Evolutionary conservation across 2,797 vertebrate species (phyloP).

Genomic region (Apogon hyalosoma): DNA sequence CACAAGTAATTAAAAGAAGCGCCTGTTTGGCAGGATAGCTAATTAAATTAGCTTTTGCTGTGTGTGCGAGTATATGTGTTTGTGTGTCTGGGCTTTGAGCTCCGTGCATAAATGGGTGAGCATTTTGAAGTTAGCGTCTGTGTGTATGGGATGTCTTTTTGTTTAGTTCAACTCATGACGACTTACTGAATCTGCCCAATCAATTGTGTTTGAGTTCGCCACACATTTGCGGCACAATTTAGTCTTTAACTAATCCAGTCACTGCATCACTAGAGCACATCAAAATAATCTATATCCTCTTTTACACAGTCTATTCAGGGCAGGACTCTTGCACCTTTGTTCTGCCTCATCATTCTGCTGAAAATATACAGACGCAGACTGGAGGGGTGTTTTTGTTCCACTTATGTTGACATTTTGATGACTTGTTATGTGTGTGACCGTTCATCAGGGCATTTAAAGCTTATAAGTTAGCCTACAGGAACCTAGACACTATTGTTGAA

Average conservation of each 20-base stretch:
- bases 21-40: slow-evolving; percentile 74
- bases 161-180: slow-evolving; percentile 23
- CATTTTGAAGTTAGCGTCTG: slow-evolving; percentile 24
- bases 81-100: slow-evolving; percentile 40
- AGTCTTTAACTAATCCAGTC: slow-evolving; percentile 21
- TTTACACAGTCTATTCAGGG: too few relatives aligned
- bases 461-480: too few relatives aligned
- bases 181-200: slow-evolving; percentile 13
- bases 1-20: slow-evolving; percentile 80
- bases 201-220: slow-evolving; percentile 18
- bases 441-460: not conserved
- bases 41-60: slow-evolving; percentile 78
- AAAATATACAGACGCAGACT: too few relatives aligned
- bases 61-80: slow-evolving; percentile 24
- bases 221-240: not conserved
- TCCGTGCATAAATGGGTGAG: slow-evolving; percentile 32
- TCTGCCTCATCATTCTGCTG: too few relatives aligned
- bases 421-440: slow-evolving; percentile 12
- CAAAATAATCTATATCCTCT: slow-evolving; percentile 3
- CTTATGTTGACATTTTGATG: too few relatives aligned
- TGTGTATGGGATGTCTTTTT: slow-evolving; percentile 31
- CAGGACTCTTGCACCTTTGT: too few relatives aligned
- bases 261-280: slow-evolving; percentile 5
- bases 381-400: too few relatives aligned
- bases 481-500: too few relatives aligned